These are phyloP conservation scores for Heliothis peltigera DNA, from an alignment of 2,888 invertebrate species.

Conservation along the genomic window DNA sequence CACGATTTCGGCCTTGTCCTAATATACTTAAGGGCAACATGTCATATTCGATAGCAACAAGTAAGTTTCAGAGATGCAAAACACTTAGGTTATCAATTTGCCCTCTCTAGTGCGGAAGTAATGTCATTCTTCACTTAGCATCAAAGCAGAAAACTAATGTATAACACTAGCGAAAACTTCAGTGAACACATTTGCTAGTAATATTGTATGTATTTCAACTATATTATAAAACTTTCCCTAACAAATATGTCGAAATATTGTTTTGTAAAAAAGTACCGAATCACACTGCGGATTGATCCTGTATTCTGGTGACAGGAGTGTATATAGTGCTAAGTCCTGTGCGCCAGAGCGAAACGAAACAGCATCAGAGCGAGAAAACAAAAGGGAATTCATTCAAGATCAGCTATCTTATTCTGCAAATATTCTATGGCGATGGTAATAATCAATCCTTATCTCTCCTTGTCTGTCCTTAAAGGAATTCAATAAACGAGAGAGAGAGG, in stretches of 20 bases:
- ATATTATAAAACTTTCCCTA: conserved; percentile 24
- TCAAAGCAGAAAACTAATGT: no score
- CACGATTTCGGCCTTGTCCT: background rate
- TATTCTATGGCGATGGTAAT: conserved; percentile 77
- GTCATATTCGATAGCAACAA: conserved; percentile 10
- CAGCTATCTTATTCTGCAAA: conserved; percentile 81
- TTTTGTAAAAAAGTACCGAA: conserved; percentile 70
- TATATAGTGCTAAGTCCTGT: conserved; percentile 79
- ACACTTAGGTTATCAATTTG: conserved; percentile 28
- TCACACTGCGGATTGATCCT: conserved; percentile 84
- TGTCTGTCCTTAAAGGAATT: conserved; percentile 64
- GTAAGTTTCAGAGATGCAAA: conserved; percentile 13
- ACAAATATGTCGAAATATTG: conserved; percentile 27
- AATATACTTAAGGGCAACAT: conserved; percentile 7
- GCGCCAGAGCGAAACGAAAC: conserved; percentile 81
- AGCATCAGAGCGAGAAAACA: conserved; percentile 82
- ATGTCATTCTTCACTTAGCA: conserved; percentile 14
- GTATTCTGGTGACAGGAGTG: conserved; percentile 82
- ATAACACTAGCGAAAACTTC: background rate
- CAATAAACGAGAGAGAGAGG: conserved; percentile 64
- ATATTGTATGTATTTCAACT: conserved; percentile 11
- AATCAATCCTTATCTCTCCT: conserved; percentile 75
- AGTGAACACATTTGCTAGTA: background rate
- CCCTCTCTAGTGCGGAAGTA: background rate
- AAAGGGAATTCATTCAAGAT: conserved; percentile 85